These are phyloP conservation scores for Dendrocincla fuliginosa DNA, from an alignment of 2,797 vertebrate genomes.

Conservation along the genomic window DNA sequence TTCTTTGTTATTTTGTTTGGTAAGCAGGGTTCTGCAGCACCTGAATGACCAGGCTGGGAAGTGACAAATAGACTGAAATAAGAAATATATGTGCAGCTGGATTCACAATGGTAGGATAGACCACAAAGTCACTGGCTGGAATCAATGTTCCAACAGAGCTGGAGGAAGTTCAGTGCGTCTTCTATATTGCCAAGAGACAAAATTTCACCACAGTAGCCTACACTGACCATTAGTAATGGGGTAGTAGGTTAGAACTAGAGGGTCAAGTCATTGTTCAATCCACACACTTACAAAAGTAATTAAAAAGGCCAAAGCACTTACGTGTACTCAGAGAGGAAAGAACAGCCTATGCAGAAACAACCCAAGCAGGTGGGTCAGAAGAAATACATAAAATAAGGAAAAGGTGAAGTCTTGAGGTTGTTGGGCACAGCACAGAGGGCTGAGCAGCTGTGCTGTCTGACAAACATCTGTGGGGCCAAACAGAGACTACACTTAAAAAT, in stretches of 20 bases:
- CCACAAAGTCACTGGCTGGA: not conserved
- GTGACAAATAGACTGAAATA: not conserved
- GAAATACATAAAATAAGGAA: not conserved
- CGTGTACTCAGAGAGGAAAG: not conserved
- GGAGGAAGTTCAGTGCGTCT: not conserved
- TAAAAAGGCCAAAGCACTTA: not conserved
- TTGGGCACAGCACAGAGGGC: not conserved
- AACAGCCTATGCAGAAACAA: not conserved
- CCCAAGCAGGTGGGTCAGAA: not conserved
- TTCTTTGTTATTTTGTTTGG: not conserved
- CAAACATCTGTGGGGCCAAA: not conserved
- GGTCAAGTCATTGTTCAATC: not conserved
- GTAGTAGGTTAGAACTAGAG: not conserved
- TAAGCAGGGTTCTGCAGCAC: not conserved
- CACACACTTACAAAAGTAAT: not conserved
- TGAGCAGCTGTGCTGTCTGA: not conserved
- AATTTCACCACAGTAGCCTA: not conserved
- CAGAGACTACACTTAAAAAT: not conserved
- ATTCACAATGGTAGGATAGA: not conserved
- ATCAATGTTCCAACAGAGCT: not conserved
- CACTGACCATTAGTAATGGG: not conserved
- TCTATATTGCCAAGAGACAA: not conserved
- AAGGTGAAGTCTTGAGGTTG: not conserved
- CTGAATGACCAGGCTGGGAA: not conserved
- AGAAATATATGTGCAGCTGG: not conserved